phyloP scores from a whole-genome alignment of 1,140 invertebrate genomes.

The Philaenus spumarius region DNA sequence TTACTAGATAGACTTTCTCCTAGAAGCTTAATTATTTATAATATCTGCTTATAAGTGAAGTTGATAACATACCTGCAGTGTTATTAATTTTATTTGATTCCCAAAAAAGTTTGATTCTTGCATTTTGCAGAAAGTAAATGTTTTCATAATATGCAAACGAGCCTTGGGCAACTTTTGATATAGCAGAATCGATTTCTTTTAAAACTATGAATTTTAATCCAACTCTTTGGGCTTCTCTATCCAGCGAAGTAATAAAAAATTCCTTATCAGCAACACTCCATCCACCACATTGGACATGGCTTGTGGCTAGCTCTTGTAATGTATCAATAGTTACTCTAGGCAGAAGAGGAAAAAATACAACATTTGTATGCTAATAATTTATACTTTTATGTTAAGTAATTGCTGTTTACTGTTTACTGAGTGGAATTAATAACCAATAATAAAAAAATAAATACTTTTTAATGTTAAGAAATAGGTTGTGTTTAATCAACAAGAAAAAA shows the following conservation, averaged over 20 bases:
- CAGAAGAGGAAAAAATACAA: slow-evolving; percentile 1
- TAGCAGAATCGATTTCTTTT: slow-evolving; percentile 25
- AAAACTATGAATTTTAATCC: slow-evolving; percentile 53
- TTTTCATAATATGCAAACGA: slow-evolving; percentile 74
- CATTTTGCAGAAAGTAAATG: slow-evolving; percentile 57
- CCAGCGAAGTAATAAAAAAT: slow-evolving; percentile 60
- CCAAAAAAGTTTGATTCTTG: slow-evolving; percentile 42
- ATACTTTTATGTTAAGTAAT: too few species aligned
- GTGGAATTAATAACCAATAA: too few species aligned
- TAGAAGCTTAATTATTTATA: too few species aligned
- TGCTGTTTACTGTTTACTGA: too few species aligned
- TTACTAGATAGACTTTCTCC: too few species aligned
- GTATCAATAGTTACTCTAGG: slow-evolving; percentile 68
- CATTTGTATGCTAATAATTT: too few species aligned
- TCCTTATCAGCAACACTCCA: slow-evolving; percentile 60
- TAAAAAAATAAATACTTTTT: too few species aligned
- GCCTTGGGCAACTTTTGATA: slow-evolving; percentile 52
- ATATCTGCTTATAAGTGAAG: too few species aligned
- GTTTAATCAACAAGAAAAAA: too few species aligned
- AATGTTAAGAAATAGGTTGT: too few species aligned
- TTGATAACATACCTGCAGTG: too few species aligned
- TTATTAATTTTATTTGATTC: too few species aligned
- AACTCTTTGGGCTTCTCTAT: slow-evolving; percentile 55
- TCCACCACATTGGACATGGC: slow-evolving; percentile 50
- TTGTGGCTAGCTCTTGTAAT: slow-evolving; percentile 54